These are phyloP conservation scores for Apantesis nais DNA, from an alignment of 2,888 invertebrate species.

Conservation along the genomic window DNA sequence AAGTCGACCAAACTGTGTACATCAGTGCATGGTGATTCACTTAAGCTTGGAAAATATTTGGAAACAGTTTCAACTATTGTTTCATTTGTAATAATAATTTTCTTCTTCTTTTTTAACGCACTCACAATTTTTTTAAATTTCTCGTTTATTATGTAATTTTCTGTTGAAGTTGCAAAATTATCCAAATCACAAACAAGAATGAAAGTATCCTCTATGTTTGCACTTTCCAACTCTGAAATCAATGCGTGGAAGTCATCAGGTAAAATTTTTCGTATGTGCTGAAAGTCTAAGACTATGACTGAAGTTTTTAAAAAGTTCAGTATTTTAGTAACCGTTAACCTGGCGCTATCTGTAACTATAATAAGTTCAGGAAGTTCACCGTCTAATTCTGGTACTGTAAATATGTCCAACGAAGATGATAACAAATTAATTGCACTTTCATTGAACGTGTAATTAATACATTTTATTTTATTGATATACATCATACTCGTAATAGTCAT, in stretches of 20 bases:
- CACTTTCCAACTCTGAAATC: slow-evolving; percentile 3
- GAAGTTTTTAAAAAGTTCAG: not conserved
- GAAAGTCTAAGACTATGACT: slow-evolving; percentile 14
- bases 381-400: not conserved
- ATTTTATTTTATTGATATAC: slow-evolving; percentile 16
- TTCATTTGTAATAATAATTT: slow-evolving; percentile 15
- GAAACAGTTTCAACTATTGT: not conserved
- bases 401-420: not conserved
- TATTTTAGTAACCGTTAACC: slow-evolving; percentile 9
- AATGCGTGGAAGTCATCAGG: not conserved
- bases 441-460: not conserved
- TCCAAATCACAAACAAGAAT: slow-evolving; percentile 9
- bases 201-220: not conserved
- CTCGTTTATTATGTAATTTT: not conserved
- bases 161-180: not conserved
- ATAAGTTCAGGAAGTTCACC: not conserved
- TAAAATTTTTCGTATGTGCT: slow-evolving; percentile 6
- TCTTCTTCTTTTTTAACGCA: not conserved
- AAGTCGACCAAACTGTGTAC: slow-evolving; percentile 12
- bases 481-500: slow-evolving; percentile 3
- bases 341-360: slow-evolving; percentile 16
- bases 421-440: not conserved
- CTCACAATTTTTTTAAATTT: not conserved
- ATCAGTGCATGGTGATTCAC: not conserved
- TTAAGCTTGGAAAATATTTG: slow-evolving; percentile 1